Evolutionary conservation across 1,140 invertebrate species (phyloP).

Genomic region (Campoletis sonorensis): DNA sequence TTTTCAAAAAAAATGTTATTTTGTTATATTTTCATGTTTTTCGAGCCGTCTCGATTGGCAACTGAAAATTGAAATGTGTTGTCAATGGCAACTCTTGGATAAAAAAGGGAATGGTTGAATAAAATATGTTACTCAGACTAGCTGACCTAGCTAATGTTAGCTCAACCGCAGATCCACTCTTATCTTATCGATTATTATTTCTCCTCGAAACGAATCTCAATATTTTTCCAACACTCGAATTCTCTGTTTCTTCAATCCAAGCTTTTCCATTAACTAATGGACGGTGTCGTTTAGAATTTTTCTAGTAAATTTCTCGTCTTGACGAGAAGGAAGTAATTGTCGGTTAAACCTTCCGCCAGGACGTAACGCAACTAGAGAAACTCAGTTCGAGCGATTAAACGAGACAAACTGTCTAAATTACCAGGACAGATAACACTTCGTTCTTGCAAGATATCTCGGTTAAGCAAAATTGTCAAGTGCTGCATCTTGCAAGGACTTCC

Average conservation of each 20-base stretch:
- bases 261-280: background rate
- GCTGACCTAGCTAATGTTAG: background rate
- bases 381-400: background rate
- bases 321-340: constrained; percentile 11
- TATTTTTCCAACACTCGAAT: background rate
- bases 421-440: background rate
- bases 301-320: background rate
- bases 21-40: too few relatives aligned
- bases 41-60: background rate
- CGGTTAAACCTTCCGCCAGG: background rate
- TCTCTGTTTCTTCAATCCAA: background rate
- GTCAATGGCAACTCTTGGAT: background rate
- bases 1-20: too few relatives aligned
- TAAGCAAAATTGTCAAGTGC: constrained; percentile 8
- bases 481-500: background rate
- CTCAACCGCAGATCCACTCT: background rate
- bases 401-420: constrained; percentile 14
- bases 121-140: background rate
- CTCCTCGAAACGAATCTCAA: background rate
- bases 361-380: background rate
- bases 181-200: background rate
- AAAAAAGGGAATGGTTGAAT: background rate
- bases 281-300: background rate
- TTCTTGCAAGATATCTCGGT: background rate
- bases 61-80: background rate